Percentiles rank a stretch among this genome's conserved stretches.
These are phyloP conservation scores for Heterodera carotae DNA, from an alignment of 1,140 invertebrate species.

Conservation along the genomic window DNA sequence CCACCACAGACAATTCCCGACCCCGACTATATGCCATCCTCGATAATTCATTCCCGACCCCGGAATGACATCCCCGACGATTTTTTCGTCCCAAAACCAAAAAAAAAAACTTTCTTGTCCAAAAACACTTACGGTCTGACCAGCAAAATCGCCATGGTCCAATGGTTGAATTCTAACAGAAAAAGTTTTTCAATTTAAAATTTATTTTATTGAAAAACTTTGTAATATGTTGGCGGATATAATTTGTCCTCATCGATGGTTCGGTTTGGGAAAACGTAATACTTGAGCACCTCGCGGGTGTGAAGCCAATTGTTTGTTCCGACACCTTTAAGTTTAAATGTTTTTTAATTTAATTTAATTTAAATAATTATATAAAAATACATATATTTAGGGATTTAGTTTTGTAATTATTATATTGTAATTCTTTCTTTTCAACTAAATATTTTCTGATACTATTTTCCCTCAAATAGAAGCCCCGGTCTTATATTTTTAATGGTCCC, in stretches of 20 bases:
- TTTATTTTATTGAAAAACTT: slow-evolving; percentile 5
- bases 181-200: slow-evolving; percentile 31
- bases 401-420: slow-evolving; percentile 28
- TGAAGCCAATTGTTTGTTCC: slow-evolving; percentile 63
- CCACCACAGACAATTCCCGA: too few species aligned
- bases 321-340: slow-evolving; percentile 47
- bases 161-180: slow-evolving; percentile 60
- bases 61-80: too few species aligned
- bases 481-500: slow-evolving; percentile 10
- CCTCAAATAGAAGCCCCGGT: not conserved
- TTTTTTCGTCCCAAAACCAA: too few species aligned
- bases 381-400: too few species aligned
- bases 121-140: slow-evolving; percentile 56
- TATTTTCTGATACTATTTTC: not conserved
- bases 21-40: too few species aligned
- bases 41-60: too few species aligned
- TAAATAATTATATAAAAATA: not conserved
- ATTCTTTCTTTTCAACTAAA: not conserved
- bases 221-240: slow-evolving; percentile 30
- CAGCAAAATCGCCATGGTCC: slow-evolving; percentile 64
- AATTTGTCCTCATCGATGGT: slow-evolving; percentile 42
- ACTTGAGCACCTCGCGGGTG: slow-evolving; percentile 60
- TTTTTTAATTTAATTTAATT: slow-evolving; percentile 9
- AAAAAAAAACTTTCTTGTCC: too few species aligned
- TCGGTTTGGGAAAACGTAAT: slow-evolving; percentile 59